A percentile compares a stretch with the other conserved stretches of the same genome.
Evolutionary conservation across 2,888 invertebrate genomes (phyloP).

Genomic region (Acanthosoma haemorrhoidale): DNA sequence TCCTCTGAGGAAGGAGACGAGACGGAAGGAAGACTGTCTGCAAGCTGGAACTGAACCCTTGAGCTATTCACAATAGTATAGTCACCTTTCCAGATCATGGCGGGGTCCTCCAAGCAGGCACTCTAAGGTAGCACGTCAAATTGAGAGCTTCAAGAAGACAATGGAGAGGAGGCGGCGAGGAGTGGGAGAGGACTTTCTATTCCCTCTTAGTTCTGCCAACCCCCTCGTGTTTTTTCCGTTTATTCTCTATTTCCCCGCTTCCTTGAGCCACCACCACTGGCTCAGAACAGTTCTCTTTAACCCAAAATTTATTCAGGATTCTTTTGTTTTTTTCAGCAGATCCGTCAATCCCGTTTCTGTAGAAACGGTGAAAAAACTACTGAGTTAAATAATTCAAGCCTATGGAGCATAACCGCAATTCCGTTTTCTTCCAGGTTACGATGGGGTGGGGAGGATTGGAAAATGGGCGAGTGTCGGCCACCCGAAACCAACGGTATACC

Average conservation of each 20-base stretch:
- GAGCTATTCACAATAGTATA: constrained; percentile 5
- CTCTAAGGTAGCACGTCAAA: constrained; percentile 11
- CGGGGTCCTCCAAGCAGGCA: neutral
- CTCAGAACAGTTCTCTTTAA: constrained; percentile 34
- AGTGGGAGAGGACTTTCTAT: constrained; percentile 34
- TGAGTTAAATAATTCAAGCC: too few relatives aligned
- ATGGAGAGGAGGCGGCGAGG: constrained; percentile 19
- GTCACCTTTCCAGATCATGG: constrained; percentile 32
- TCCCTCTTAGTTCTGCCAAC: constrained; percentile 37
- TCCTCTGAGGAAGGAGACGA: too few relatives aligned
- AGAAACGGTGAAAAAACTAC: neutral
- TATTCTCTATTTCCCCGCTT: constrained; percentile 33
- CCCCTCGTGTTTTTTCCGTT: constrained; percentile 27
- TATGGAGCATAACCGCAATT: constrained; percentile 10
- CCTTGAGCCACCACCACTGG: constrained; percentile 30
- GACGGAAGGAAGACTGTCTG: too few relatives aligned
- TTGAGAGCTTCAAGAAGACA: constrained; percentile 11
- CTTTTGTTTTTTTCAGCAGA: neutral
- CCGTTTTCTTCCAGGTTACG: neutral
- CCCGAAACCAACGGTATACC: too few relatives aligned
- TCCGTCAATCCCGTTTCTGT: neutral
- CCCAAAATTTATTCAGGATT: neutral
- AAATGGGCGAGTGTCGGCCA: too few relatives aligned
- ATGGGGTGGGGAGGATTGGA: too few relatives aligned
- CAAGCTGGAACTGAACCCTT: too few relatives aligned